Conservation (phyloP, 37 sponge, comb jelly and placozoan species). For the Axinella damicornis region DNA sequence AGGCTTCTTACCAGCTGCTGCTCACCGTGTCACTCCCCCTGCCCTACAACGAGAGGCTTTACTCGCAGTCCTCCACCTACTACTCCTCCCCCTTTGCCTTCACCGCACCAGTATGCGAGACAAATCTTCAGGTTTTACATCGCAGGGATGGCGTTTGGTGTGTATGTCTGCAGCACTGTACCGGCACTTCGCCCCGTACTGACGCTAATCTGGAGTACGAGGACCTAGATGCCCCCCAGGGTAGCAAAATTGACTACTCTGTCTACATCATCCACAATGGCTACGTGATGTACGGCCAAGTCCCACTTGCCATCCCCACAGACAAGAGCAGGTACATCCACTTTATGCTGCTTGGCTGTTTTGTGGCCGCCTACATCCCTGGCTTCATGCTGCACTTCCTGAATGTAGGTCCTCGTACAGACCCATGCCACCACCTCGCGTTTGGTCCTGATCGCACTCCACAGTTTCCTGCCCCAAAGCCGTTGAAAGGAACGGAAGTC, state of each 20-base stretch:
- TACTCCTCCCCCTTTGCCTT: constrained; percentile 52
- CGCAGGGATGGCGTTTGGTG: constrained; percentile 65
- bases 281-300: constrained; percentile 49
- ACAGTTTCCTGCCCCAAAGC: not conserved
- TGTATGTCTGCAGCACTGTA: constrained; percentile 64
- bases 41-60: constrained; percentile 31
- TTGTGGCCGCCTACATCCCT: constrained; percentile 65
- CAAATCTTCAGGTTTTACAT: constrained; percentile 65
- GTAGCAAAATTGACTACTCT: constrained; percentile 59
- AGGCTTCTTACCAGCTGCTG: constrained; percentile 6
- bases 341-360: constrained; percentile 58
- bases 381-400: constrained; percentile 64
- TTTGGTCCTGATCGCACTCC: constrained; percentile 31
- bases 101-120: constrained; percentile 32
- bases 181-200: not conserved
- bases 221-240: not conserved
- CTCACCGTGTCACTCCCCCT: constrained; percentile 50
- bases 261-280: constrained; percentile 76
- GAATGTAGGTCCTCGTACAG: constrained; percentile 57
- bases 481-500: not conserved
- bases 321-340: constrained; percentile 19
- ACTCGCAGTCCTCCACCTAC: constrained; percentile 17
- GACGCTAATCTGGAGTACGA: not conserved
- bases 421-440: constrained; percentile 75
- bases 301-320: constrained; percentile 29